Evolutionary conservation across 1,140 invertebrate species (phyloP), one percentile per base, ranked within the genome.

Genomic region (Drosophila sp.): DNA sequence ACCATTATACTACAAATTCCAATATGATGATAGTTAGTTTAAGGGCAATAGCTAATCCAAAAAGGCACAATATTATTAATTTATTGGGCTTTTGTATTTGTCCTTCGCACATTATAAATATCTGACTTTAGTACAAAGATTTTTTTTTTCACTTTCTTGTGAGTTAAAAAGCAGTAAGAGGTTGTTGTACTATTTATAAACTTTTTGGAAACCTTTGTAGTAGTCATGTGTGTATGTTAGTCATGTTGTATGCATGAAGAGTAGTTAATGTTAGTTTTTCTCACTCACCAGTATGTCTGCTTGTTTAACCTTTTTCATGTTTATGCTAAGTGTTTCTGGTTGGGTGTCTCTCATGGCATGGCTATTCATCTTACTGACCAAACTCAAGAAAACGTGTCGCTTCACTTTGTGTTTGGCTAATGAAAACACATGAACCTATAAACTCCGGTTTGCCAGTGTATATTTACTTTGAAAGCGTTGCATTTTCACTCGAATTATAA

Each of bases 321-420:
- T 72, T 66, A 79, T 76, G 82, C 69, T 87, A 87, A 87, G 82
- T 82, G 78, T 76, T 87, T 67, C 66, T 83, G 56, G 25, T 50
- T 71, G 18, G 43, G 18, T 66, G 50, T 46, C 18, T 21, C 32
- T 32, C 18, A 46, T 7, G 11, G 36, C 18, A 27, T 73, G 45
- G 32, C 29, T 27, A 32, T 56, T 34, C 48, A 53, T 59, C 21
- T 21, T 4, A 41, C 40, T 66, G 32, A n/a, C 11, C 41, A 36
- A 27, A 27, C 29, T 38, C n/a, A 41, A 27, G 58, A 70, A 74
- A 74, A 74, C 82, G 82, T 86, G 82, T 71, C 40, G 50, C 57
- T 65, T 79, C 72, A 87, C 87, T 87, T 87, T 87, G 82, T 82
- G 75, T 87, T 87, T 76, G 67, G 79, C 82, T 87, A 87, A 87